These are phyloP conservation scores for Caenorhabditis remanei DNA, from an alignment of 1,140 invertebrate species.

Conservation along the genomic window DNA sequence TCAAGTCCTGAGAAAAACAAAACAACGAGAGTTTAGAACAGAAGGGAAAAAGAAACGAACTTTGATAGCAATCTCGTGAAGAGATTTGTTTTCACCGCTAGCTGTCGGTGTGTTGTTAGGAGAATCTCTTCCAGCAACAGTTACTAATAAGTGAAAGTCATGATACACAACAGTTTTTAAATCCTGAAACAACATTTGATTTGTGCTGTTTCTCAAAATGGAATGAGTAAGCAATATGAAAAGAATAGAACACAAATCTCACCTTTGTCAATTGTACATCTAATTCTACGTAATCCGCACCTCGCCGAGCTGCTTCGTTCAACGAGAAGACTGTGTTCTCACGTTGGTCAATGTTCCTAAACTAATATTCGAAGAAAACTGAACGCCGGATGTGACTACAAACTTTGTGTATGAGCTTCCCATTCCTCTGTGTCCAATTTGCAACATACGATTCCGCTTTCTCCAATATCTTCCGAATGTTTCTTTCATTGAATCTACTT, in stretches of 20 bases:
- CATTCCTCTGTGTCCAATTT: slow-evolving; percentile 67
- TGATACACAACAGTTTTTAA: slow-evolving; percentile 63
- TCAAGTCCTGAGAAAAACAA: slow-evolving; percentile 61
- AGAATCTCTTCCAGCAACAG: slow-evolving; percentile 59
- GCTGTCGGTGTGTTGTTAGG: slow-evolving; percentile 7
- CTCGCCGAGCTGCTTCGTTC: slow-evolving; percentile 67
- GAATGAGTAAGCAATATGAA: too few species aligned
- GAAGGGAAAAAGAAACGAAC: slow-evolving; percentile 12
- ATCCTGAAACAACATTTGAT: slow-evolving; percentile 40
- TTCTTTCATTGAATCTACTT: slow-evolving; percentile 46
- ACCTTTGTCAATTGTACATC: slow-evolving; percentile 69
- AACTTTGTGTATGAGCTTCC: slow-evolving; percentile 68
- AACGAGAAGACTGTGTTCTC: slow-evolving; percentile 70
- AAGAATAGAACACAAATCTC: neutral
- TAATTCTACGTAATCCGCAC: slow-evolving; percentile 68
- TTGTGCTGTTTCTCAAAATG: neutral
- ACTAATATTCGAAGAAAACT: slow-evolving; percentile 5
- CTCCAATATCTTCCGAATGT: slow-evolving; percentile 64
- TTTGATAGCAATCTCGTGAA: slow-evolving; percentile 69
- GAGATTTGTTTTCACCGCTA: slow-evolving; percentile 53
- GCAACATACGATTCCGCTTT: slow-evolving; percentile 62
- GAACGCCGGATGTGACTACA: neutral
- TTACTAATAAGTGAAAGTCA: slow-evolving; percentile 67
- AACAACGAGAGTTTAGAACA: neutral
- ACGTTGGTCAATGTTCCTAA: slow-evolving; percentile 57